A percentile compares a stretch with the other conserved stretches of the same genome.
phyloP scores from a whole-genome alignment of 2,113 vertebrate species.

The Zapornia atra region DNA sequence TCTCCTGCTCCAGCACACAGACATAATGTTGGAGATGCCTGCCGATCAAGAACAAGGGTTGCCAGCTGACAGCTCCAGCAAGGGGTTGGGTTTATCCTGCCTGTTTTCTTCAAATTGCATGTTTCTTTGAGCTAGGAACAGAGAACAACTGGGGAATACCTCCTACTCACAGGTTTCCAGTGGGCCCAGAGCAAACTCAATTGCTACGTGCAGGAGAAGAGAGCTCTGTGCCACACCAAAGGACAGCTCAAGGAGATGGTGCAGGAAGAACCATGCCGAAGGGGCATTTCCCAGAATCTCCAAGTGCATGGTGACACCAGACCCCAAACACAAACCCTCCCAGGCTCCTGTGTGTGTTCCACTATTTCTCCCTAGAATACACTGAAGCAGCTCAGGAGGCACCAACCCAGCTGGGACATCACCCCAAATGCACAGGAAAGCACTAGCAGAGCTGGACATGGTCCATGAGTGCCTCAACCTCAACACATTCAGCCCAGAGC shows the following conservation, averaged over 20 bases:
- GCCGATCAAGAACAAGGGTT: not conserved
- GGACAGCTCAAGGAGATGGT: rapidly evolving
- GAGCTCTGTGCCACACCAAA: not conserved
- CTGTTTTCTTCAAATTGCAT: not conserved
- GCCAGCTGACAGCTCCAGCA: not conserved
- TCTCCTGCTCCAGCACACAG: not conserved
- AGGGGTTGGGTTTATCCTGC: not conserved
- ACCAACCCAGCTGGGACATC: not conserved
- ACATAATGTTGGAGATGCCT: not conserved
- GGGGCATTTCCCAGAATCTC: not conserved
- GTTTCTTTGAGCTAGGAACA: not conserved
- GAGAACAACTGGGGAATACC: not conserved
- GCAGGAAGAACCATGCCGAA: rapidly evolving
- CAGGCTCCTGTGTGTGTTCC: not conserved
- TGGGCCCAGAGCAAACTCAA: not conserved
- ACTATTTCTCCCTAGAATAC: not conserved
- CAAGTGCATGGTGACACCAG: not conserved
- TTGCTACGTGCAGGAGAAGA: rapidly evolving
- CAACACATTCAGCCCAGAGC: not conserved
- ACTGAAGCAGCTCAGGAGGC: not conserved
- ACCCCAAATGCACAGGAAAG: not conserved
- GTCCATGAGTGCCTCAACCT: not conserved
- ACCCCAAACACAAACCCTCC: not conserved
- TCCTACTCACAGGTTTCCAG: not conserved
- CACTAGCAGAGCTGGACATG: not conserved